These are phyloP conservation scores for Priocnemis perturbator DNA, from an alignment of 2,888 invertebrate genomes.

Conservation along the genomic window DNA sequence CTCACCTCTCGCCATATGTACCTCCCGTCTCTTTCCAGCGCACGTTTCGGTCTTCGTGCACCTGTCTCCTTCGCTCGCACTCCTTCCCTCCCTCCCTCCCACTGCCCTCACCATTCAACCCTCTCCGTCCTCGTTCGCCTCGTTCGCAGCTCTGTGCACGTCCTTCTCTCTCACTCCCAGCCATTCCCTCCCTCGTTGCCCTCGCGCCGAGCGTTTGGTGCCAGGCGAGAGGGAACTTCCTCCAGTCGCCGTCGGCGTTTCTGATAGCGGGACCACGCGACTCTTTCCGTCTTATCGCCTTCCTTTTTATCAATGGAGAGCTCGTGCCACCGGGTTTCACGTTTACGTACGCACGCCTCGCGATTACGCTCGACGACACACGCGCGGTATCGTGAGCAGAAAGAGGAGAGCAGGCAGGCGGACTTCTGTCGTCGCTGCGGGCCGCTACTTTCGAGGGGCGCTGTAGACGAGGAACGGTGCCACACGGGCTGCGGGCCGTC, in stretches of 20 bases:
- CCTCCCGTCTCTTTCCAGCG: too few relatives aligned
- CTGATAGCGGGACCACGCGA: constrained; percentile 57
- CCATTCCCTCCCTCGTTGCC: constrained; percentile 23
- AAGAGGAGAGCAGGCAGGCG: constrained; percentile 26
- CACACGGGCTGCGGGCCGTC: not conserved
- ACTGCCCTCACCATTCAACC: not conserved
- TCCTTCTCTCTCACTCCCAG: constrained; percentile 10
- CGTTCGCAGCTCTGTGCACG: not conserved
- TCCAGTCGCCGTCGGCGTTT: constrained; percentile 61
- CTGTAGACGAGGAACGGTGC: constrained; percentile 15
- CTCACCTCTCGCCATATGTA: too few relatives aligned
- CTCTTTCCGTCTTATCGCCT: constrained; percentile 43
- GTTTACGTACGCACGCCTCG: constrained; percentile 58
- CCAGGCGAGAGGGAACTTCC: constrained; percentile 42
- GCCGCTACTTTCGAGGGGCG: constrained; percentile 17
- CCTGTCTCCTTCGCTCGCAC: too few relatives aligned
- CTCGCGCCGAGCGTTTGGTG: constrained; percentile 17
- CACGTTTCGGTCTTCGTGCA: too few relatives aligned
- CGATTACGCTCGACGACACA: constrained; percentile 54
- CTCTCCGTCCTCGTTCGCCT: not conserved
- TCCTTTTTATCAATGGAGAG: constrained; percentile 58
- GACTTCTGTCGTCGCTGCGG: constrained; percentile 16
- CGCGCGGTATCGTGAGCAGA: constrained; percentile 54
- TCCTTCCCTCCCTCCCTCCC: not conserved
- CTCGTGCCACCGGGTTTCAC: constrained; percentile 51